A percentile compares a stretch with the other conserved stretches of the same genome.
These are phyloP conservation scores for Drosophila nigrodunni DNA, from an alignment of 1,140 invertebrate species.

Conservation along the genomic window DNA sequence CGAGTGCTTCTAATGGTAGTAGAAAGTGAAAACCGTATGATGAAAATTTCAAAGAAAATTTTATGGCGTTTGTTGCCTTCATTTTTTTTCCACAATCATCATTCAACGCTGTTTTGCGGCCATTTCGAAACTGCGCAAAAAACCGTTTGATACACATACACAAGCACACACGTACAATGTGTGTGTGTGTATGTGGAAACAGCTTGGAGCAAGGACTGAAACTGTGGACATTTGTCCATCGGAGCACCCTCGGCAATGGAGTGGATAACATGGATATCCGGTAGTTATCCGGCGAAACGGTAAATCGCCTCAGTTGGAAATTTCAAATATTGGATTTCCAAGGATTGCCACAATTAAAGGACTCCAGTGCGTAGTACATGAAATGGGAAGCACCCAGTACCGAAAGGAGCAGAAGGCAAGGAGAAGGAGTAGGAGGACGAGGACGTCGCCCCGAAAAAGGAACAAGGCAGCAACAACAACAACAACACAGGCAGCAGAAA, in stretches of 20 bases:
- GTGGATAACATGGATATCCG: background rate
- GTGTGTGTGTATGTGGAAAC: conserved; percentile 5
- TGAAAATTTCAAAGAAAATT: conserved; percentile 62
- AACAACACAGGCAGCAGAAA: conserved; percentile 66
- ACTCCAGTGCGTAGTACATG: conserved; percentile 15
- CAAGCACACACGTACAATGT: conserved; percentile 2
- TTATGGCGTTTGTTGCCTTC: conserved; percentile 52
- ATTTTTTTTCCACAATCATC: conserved; percentile 32
- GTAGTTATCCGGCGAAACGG: no score
- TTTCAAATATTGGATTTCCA: conserved; percentile 23
- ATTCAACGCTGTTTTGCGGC: conserved; percentile 43
- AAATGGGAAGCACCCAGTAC: conserved; percentile 23
- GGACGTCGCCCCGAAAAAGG: conserved; percentile 77
- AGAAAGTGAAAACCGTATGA: conserved; percentile 28
- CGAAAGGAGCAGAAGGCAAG: conserved; percentile 22
- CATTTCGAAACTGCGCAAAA: conserved; percentile 81
- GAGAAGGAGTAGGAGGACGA: conserved; percentile 32
- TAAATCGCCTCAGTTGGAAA: conserved; percentile 10
- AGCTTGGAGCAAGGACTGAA: background rate
- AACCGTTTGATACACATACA: conserved; percentile 22
- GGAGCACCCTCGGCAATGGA: conserved; percentile 40
- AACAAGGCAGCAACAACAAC: conserved; percentile 51
- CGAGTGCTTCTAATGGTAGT: background rate
- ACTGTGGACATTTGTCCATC: conserved; percentile 20
- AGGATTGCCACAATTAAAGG: conserved; percentile 45